Evolutionary conservation across 1,140 invertebrate species (phyloP).

Genomic region (Lepidostoma basale): DNA sequence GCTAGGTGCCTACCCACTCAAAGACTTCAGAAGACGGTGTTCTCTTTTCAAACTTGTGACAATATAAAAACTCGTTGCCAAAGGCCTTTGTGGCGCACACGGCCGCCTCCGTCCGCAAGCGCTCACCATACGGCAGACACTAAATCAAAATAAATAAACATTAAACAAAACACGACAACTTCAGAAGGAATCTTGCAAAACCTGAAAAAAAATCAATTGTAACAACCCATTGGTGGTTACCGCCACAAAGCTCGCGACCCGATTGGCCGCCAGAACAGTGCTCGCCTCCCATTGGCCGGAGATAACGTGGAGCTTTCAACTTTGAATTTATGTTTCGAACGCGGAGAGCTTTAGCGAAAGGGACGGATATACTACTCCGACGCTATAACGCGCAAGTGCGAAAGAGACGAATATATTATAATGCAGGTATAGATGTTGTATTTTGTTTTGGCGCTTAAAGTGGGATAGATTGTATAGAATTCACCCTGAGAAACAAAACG

Average conservation of each 20-base stretch:
- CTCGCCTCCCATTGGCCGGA: conserved; percentile 37
- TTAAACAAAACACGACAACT: conserved; percentile 33
- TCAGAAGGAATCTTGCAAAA: conserved; percentile 18
- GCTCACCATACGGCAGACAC: conserved; percentile 22
- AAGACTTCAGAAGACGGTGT: conserved; percentile 11
- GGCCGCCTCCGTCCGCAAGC: conserved; percentile 11
- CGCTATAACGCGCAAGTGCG: background rate
- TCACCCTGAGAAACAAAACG: background rate
- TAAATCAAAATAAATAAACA: conserved; percentile 45
- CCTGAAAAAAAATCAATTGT: conserved; percentile 41
- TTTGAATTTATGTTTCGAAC: conserved; percentile 37
- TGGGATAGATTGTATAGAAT: conserved; percentile 39
- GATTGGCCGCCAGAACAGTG: conserved; percentile 26
- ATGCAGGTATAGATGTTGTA: conserved; percentile 32
- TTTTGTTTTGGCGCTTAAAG: conserved; percentile 41
- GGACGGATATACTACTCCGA: conserved; percentile 2
- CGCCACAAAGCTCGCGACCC: conserved; percentile 19
- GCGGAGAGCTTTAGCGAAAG: conserved; percentile 28
- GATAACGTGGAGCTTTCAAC: conserved; percentile 39
- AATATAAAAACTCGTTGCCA: background rate
- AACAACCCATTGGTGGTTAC: conserved; percentile 33
- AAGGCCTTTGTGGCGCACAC: conserved; percentile 6
- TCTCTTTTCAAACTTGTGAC: conserved; percentile 7
- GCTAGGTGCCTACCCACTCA: too few species aligned
- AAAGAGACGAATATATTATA: background rate